Evolutionary conservation across 2,797 vertebrate genomes (phyloP), one percentile per base, ranked within the genome.

Genomic region (Acanthurus lineatus): DNA sequence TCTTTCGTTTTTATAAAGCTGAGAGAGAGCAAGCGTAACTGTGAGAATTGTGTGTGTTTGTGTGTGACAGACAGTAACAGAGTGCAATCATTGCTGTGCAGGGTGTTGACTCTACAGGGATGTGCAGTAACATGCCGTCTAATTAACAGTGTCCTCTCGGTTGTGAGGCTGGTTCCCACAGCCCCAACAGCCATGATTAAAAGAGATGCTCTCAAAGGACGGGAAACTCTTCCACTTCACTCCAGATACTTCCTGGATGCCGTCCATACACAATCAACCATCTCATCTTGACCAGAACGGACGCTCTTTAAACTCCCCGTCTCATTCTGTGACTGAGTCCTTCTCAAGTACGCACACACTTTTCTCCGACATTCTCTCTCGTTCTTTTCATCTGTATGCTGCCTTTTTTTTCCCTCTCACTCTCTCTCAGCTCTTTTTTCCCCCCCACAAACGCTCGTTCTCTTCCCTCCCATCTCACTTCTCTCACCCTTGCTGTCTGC

Each of bases 91-190:
- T 76, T 74, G 84, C 57, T 19, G 73, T 79, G 84, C 84, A 79
- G 86, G 81, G 88, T 92, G 90, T 93, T 91, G 93, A 89, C 90
- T 93, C 88, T 88, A 75, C 79, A 69, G 88, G 86, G 91, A 93
- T 89, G 86, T 89, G 90, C 87, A 79, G 91, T 80, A 90, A 91
- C 91, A 88, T 86, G 91, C 84, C 71, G 72, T 88, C 92, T 92
- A 93, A 94, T 94, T 93, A 94, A 88, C 88, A 92, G 87, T 76
- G 92, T 93, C 92, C 90, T 93, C 83, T 89, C 84, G 58, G 52
- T 79, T 79, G 83, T 62, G 82, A 86, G 76, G 80, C 86, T 72
- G 85, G 73, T 91, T 91, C 91, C 89, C 91, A 85, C 82, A 89
- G 88, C 90, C 90, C 87, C 88, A 86, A 74, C 82, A 86, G 89